These are phyloP conservation scores for Bostrychus sinensis DNA, from an alignment of 2,113 vertebrate genomes.

Conservation along the genomic window DNA sequence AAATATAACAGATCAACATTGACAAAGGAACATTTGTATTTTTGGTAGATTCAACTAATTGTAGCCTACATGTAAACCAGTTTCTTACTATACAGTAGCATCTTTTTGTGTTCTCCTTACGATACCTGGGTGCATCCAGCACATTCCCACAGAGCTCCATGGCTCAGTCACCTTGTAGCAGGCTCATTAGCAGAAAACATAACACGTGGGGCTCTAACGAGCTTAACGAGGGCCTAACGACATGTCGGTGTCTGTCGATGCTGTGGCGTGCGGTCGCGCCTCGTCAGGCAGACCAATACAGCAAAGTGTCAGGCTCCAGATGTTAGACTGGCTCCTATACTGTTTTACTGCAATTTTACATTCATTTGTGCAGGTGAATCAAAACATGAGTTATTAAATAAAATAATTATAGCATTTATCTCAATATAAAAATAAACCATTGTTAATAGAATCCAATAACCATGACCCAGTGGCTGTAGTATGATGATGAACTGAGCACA, in stretches of 20 bases:
- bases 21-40: too few relatives aligned
- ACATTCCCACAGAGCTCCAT: conserved; percentile 34
- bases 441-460: background rate
- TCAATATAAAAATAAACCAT: background rate
- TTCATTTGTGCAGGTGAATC: conserved; percentile 2
- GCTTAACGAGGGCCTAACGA: conserved; percentile 66
- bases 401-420: background rate
- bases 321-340: conserved; percentile 32
- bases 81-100: background rate
- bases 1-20: too few relatives aligned
- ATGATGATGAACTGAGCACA: too few relatives aligned
- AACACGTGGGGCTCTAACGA: conserved; percentile 57
- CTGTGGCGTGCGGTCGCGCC: conserved; percentile 45
- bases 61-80: background rate
- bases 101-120: background rate
- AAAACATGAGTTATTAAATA: background rate
- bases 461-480: too few relatives aligned
- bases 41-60: too few relatives aligned
- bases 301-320: conserved; percentile 51
- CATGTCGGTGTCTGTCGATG: conserved; percentile 60
- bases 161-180: conserved; percentile 55
- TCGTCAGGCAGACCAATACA: conserved; percentile 44
- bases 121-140: background rate
- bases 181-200: conserved; percentile 59
- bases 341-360: background rate